Conservation (phyloP, 2,797 vertebrate species). For the Ibycter americanus region DNA sequence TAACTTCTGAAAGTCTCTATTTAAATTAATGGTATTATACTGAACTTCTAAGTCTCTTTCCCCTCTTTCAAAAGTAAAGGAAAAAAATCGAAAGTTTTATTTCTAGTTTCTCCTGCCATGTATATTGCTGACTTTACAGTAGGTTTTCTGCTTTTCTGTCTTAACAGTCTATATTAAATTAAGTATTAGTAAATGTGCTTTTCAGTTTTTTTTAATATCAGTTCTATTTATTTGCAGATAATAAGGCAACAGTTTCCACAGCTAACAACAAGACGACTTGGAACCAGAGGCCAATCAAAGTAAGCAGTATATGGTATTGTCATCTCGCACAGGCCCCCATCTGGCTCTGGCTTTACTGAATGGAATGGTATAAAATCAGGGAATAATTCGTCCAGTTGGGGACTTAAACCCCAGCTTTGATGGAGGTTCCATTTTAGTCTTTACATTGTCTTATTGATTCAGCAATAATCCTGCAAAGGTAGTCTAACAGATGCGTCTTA, state of each 20-base stretch:
- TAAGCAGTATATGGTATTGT: slow-evolving; percentile 74
- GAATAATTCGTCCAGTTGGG: not conserved
- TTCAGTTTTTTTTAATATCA: not conserved
- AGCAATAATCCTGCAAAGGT: not conserved
- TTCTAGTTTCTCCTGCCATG: not conserved
- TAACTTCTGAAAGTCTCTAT: not conserved
- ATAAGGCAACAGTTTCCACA: slow-evolving; percentile 99
- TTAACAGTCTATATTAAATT: not conserved
- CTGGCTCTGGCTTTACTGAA: not conserved
- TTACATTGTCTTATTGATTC: not conserved
- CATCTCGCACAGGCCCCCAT: not conserved
- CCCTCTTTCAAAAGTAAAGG: not conserved
- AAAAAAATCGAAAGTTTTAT: not conserved
- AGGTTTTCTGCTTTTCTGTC: not conserved
- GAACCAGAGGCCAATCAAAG: slow-evolving; percentile 98
- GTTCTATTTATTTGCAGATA: slow-evolving; percentile 85
- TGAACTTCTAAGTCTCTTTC: not conserved
- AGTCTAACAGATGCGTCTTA: not conserved
- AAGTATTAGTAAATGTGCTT: not conserved
- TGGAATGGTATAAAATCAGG: not conserved
- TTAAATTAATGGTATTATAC: not conserved
- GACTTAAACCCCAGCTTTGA: not conserved
- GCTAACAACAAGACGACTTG: slow-evolving; percentile 93
- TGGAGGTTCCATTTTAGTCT: not conserved
- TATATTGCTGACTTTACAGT: not conserved